phyloP scores from a whole-genome alignment of 2,113 vertebrate species.

The Uria lomvia region DNA sequence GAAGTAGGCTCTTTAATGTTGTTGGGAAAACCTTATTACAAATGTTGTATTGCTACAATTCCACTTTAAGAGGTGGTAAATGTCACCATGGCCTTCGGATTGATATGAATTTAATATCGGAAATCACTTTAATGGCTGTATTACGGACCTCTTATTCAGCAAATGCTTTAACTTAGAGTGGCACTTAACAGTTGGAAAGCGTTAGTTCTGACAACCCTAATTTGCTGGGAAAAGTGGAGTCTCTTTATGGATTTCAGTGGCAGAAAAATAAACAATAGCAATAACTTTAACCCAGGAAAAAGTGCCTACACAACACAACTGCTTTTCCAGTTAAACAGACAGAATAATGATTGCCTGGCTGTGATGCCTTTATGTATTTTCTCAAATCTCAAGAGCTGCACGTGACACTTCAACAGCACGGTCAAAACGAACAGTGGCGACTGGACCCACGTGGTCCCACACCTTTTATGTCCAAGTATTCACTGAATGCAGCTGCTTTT shows the following conservation, averaged over 20 bases:
- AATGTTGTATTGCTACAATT: background rate
- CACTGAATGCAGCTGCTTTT: background rate
- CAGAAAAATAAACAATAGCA: background rate
- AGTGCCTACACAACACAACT: background rate
- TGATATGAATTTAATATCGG: background rate
- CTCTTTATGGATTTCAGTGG: background rate
- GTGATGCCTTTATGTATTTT: background rate
- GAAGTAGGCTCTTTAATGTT: background rate
- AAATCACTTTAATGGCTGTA: background rate
- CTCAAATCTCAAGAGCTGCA: background rate
- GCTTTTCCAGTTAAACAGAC: background rate
- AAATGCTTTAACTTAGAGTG: background rate
- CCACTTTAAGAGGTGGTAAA: background rate
- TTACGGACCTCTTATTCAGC: background rate
- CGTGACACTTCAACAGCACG: accelerated
- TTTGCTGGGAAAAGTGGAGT: background rate
- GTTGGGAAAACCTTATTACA: background rate
- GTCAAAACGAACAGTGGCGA: background rate
- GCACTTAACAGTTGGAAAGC: background rate
- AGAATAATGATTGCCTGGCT: background rate
- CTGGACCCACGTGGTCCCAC: background rate
- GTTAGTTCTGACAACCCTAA: background rate
- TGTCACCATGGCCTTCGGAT: background rate
- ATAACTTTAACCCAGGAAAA: background rate
- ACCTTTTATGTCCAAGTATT: background rate